Evolutionary conservation across 2,888 invertebrate genomes (phyloP), one percentile per base, ranked within the genome.

Genomic region (Dryococelus australis): DNA sequence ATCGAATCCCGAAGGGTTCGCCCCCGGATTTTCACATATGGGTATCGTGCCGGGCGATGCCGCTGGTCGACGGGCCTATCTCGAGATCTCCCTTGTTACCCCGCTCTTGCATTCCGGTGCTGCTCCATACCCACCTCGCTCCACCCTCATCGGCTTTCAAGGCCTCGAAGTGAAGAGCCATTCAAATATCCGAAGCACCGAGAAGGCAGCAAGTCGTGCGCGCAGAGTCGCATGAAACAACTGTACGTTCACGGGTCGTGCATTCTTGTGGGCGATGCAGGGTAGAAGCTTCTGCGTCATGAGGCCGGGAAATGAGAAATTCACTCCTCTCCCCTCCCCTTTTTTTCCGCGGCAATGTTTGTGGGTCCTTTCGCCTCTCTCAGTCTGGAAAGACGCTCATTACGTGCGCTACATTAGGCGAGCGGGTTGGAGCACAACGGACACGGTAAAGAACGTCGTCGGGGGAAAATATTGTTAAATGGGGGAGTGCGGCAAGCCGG

Each of bases 351-450:
- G 13, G 8, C 10, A 1, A 20, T 65, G 10, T n/a, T 10, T 65
- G 65, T 8, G 65, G 10, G 12, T 24, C n/a, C 65, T n/a, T 9
- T 2, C 16, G 8, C 16, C n/a, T 65, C 65, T 65, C 65, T 65
- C 24, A 16, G 13, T 65, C 65, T n/a, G 65, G 65, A n/a, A 3
- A 65, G 65, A 65, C n/a, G 65, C 65, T 65, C n/a, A 65, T 65
- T 65, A 65, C 65, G 65, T n/a, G 65, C 65, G 65, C 65, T 65
- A n/a, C 65, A n/a, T 65, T 65, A n/a, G 65, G 65, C 65, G 65
- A 10, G 65, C 20, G 24, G n/a, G 20, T 3, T 8, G 10, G 47
- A 16, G 47, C 47, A 13, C 20, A 65, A 65, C 65, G n/a, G 1
- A 65, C 65, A 47, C 0, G 65, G n/a, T 8, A 24, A 16, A 65